These are phyloP conservation scores for Epinotia ramella DNA, from an alignment of 2,888 invertebrate species.

Conservation along the genomic window DNA sequence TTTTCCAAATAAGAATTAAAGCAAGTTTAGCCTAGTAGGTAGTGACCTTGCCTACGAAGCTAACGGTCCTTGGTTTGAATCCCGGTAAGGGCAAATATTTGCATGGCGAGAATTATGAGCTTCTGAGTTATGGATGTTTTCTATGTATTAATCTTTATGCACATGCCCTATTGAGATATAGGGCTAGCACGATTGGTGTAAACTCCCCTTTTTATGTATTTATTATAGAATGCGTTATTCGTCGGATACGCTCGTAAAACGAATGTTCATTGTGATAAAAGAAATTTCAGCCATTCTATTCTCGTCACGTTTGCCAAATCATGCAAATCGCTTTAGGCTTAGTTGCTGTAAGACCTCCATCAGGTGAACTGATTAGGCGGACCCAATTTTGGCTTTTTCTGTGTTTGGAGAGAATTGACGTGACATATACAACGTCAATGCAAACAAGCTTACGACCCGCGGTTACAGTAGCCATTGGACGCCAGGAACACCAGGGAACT, in stretches of 20 bases:
- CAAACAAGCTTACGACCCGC: too few relatives aligned
- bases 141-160: background rate
- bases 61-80: background rate
- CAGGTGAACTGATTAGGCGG: background rate
- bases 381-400: background rate
- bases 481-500: too few relatives aligned
- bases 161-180: background rate
- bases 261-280: background rate
- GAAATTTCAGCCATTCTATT: background rate
- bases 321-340: background rate
- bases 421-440: too few relatives aligned
- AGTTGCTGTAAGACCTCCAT: constrained; percentile 1
- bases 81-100: background rate
- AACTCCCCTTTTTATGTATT: too few relatives aligned
- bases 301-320: background rate
- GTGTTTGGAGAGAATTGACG: too few relatives aligned
- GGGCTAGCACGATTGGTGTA: too few relatives aligned
- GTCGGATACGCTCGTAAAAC: background rate
- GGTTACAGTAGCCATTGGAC: too few relatives aligned
- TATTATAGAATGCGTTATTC: background rate
- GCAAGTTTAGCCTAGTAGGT: too few relatives aligned
- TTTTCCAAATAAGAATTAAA: too few relatives aligned
- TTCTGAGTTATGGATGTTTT: background rate
- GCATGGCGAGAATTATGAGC: background rate
- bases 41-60: background rate